Percentiles rank a stretch among this genome's conserved stretches.
phyloP scores from a whole-genome alignment of 2,113 vertebrate species.

The Peucedramus taeniatus region DNA sequence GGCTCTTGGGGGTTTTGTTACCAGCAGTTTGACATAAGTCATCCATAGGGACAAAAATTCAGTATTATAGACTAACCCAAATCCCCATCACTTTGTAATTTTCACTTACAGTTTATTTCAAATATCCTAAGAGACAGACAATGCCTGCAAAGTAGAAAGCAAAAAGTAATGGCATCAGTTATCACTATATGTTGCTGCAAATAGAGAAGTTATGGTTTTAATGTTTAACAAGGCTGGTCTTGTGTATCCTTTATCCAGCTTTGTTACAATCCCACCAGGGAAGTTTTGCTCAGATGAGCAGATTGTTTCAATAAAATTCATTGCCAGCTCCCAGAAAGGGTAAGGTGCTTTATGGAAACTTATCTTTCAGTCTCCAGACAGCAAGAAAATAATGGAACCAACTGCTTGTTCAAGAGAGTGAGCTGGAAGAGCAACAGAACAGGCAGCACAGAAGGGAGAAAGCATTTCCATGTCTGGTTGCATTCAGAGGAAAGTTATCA shows the following conservation, averaged over 20 bases:
- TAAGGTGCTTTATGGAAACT: conserved; percentile 11
- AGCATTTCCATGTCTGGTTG: background rate
- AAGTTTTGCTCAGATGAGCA: background rate
- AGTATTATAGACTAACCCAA: background rate
- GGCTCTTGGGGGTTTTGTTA: background rate
- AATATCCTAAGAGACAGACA: background rate
- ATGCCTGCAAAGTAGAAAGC: background rate
- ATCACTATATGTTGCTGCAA: background rate
- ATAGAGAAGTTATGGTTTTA: background rate
- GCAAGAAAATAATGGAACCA: conserved; percentile 14
- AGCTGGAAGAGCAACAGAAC: background rate
- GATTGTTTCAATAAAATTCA: conserved; percentile 14
- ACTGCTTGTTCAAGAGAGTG: background rate
- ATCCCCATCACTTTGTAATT: background rate
- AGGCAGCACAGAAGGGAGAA: background rate
- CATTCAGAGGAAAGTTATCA: background rate
- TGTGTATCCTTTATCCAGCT: background rate
- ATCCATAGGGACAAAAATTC: background rate
- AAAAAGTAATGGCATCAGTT: background rate
- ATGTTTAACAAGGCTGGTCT: background rate
- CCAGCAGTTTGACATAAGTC: background rate
- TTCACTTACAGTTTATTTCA: background rate
- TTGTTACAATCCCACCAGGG: background rate
- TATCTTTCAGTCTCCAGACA: background rate
- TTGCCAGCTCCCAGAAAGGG: background rate